A percentile compares a stretch with the other conserved stretches of the same genome.
Evolutionary conservation across 2,797 vertebrate genomes (phyloP).

Genomic region (Lepidocolaptes lacrymiger): DNA sequence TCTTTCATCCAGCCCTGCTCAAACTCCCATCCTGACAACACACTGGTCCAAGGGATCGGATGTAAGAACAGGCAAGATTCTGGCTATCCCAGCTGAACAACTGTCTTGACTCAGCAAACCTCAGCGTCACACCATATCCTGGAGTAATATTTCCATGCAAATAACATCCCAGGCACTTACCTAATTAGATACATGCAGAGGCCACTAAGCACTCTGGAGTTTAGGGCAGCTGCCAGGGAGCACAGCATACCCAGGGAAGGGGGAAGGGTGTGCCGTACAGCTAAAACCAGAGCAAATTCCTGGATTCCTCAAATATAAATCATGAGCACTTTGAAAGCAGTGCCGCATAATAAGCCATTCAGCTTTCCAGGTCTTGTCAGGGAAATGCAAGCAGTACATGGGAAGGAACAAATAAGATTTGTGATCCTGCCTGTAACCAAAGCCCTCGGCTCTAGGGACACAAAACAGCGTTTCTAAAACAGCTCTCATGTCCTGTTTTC

Average conservation of each 20-base stretch:
- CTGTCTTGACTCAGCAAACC: conserved; percentile 39
- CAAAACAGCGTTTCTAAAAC: not conserved
- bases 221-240: conserved; percentile 47
- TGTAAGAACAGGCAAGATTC: not conserved
- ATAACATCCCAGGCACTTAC: not conserved
- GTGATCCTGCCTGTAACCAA: not conserved
- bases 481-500: not conserved
- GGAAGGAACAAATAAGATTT: conserved; percentile 1
- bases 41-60: not conserved
- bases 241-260: conserved; percentile 10
- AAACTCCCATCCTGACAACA: not conserved
- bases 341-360: not conserved
- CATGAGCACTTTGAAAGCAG: not conserved
- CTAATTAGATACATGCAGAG: conserved; percentile 48
- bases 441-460: not conserved
- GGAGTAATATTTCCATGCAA: conserved; percentile 42
- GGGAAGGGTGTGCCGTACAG: not conserved
- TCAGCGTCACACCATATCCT: not conserved
- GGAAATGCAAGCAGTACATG: not conserved
- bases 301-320: conserved; percentile 59
- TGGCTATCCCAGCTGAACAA: not conserved
- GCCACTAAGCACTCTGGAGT: conserved; percentile 1
- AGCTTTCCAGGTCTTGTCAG: conserved; percentile 24
- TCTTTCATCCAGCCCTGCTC: not conserved
- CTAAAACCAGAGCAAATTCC: conserved; percentile 47